Base-by-base conservation (phyloP, 2,113 vertebrate genomes). In the Channa argus region DNA sequence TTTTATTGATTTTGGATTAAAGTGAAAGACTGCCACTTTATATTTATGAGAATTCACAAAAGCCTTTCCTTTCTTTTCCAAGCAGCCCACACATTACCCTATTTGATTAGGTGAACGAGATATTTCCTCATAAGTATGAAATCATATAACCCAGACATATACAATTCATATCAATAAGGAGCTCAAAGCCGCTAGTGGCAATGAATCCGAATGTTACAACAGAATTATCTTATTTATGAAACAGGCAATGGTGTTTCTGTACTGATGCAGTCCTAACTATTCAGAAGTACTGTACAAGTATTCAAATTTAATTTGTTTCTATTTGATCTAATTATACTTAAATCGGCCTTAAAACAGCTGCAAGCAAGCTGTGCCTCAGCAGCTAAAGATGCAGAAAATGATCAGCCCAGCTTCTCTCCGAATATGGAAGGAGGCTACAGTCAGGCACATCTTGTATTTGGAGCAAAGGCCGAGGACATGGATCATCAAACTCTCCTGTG, bases 401-500 rank as follows among this genome's bases (percentile, higher is more conserved):
- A 79, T 84, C 73, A 52, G 47, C 58, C 54, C 11, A 24, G 34
- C 68, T 66, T 58, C 54, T 52, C 37, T 5, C 43, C 74, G 69
- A 80, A 81, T 84, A 86, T 65, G 65, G 61, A 87, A 37, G 70
- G 38, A 71, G 49, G 56, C 58, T 61, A 79, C 73, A 84, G 74
- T 62, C 12, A 59, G 64, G 79, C 77, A 62, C 70, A 83, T 85
- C 76, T 63, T 77, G 73, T 84, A 90, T 92, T 79, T 89, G 71
- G 89, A 91, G 90, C 89, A 85, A 79, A 89, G 82, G 91, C 82
- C 68, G 83, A 85, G 74, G 88, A 89, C 83, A 87, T 90, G 86
- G 85, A 90, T 94, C 90, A 91, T 90, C 88, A 89, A 75, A 90
- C 71, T 89, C 93, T 92, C 93, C 83, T 77, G 89, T 86, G 92